Percentiles rank a stretch among this genome's conserved stretches.
Evolutionary conservation across 1,140 invertebrate genomes (phyloP).

Genomic region (Lerema accius): DNA sequence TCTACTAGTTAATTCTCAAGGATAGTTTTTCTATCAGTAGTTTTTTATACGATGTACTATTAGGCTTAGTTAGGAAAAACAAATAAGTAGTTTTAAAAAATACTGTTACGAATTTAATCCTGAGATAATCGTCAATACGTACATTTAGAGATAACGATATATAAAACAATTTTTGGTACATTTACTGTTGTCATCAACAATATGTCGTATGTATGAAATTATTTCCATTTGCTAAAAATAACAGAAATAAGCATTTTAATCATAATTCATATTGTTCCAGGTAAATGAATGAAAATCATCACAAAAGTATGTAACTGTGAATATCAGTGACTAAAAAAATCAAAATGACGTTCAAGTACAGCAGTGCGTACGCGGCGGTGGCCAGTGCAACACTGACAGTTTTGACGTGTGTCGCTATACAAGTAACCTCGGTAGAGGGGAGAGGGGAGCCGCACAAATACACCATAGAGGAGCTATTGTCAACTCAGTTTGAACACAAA

Average conservation of each 20-base stretch:
- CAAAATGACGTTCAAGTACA: slow-evolving; percentile 61
- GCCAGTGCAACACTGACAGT: slow-evolving; percentile 53
- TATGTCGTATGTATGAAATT: too few species aligned
- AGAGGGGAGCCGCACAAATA: slow-evolving; percentile 82
- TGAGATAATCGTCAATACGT: too few species aligned
- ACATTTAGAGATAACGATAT: too few species aligned
- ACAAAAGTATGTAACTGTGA: slow-evolving; percentile 59
- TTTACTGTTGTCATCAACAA: too few species aligned
- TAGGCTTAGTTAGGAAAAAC: too few species aligned
- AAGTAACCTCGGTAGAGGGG: slow-evolving; percentile 56
- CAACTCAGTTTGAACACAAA: slow-evolving; percentile 85
- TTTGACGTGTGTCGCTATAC: slow-evolving; percentile 43
- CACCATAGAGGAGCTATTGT: slow-evolving; percentile 87
- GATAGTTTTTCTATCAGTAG: not conserved
- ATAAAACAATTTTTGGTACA: too few species aligned
- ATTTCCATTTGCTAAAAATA: too few species aligned
- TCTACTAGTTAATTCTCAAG: not conserved
- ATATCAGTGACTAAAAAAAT: slow-evolving; percentile 41
- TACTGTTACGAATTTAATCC: too few species aligned
- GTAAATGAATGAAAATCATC: slow-evolving; percentile 29
- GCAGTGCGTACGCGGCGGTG: slow-evolving; percentile 44
- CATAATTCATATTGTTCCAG: slow-evolving; percentile 76
- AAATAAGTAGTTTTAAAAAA: too few species aligned
- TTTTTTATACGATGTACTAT: slow-evolving; percentile 4
- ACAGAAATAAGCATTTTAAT: too few species aligned